Base-by-base conservation (phyloP, 2,113 vertebrate species). In the Ceyx cyanopectus region DNA sequence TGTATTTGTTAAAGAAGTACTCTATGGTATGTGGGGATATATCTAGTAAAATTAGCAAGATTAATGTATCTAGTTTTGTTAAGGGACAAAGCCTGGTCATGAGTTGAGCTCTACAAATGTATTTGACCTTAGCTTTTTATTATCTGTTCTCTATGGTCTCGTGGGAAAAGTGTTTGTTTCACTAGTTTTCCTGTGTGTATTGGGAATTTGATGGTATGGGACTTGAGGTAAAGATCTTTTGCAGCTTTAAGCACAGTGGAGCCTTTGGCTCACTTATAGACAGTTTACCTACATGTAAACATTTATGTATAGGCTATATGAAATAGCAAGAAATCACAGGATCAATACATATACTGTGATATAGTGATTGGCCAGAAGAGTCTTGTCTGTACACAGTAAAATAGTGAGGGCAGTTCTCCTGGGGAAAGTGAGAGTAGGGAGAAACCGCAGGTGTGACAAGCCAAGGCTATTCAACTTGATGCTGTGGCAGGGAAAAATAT, bases 161-260 rank as follows among this genome's bases (percentile, higher is more conserved):
- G 15, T 1, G 1, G n/a, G 19, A 41, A 23, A 27, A 53, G 12
- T 4, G 2, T 3, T 9, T 76, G 6, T n/a, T n/a, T 80, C 8
- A 41, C 6, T 57, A 2, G 6, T 61, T 83, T 53, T 7, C 10
- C 3, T 41, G 12, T 54, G 14, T 74, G 2, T 48, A 5, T 10
- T 45, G 60, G 37, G 41, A 66, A 60, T 91, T 89, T 24, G 19
- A 67, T 70, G 18, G 10, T 34, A 23, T 1, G 1, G 17, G 8
- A 6, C 20, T 82, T 68, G 14, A 60, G 7, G 10, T 65, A 26
- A 65, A 61, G 29, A 57, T 29, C 8, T 58, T 73, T 48, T 6
- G 3, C 41, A 58, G 0, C 29, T 77, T 65, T 9, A 40, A 17
- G 23, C 54, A 29, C 22, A 29, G 12, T 24, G 56, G 54, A 85